Evolutionary conservation across 2,797 vertebrate genomes (phyloP).

Genomic region (Pachyuromys duprasi): DNA sequence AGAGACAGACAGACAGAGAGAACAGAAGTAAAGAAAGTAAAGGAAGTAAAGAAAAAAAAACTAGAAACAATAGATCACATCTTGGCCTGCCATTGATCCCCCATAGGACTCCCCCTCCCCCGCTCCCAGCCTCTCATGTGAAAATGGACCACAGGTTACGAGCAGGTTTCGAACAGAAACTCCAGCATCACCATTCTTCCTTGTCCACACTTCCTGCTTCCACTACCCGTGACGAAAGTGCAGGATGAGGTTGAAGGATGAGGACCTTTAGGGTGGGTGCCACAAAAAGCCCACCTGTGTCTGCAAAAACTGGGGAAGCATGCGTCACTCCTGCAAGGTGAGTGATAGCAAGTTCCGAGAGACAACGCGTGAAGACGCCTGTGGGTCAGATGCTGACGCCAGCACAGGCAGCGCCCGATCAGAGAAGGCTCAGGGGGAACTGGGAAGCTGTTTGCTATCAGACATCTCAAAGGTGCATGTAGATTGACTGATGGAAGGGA

Average conservation of each 20-base stretch:
- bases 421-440: neutral
- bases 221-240: neutral
- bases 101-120: neutral
- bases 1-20: too few relatives aligned
- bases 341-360: fast-evolving
- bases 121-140: neutral
- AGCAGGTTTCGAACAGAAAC: neutral
- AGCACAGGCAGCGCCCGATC: fast-evolving
- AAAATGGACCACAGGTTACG: neutral
- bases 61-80: neutral
- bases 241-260: neutral
- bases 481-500: neutral
- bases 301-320: neutral
- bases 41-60: too few relatives aligned
- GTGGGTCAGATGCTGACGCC: neutral
- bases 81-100: neutral
- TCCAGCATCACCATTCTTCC: neutral
- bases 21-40: neutral
- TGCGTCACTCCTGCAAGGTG: neutral
- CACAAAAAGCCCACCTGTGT: neutral
- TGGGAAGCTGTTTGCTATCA: neutral
- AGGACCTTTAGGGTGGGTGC: neutral
- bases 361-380: too few relatives aligned
- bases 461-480: neutral
- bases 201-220: neutral